phyloP scores from a whole-genome alignment of 2,113 vertebrate species.

The Otis tarda region DNA sequence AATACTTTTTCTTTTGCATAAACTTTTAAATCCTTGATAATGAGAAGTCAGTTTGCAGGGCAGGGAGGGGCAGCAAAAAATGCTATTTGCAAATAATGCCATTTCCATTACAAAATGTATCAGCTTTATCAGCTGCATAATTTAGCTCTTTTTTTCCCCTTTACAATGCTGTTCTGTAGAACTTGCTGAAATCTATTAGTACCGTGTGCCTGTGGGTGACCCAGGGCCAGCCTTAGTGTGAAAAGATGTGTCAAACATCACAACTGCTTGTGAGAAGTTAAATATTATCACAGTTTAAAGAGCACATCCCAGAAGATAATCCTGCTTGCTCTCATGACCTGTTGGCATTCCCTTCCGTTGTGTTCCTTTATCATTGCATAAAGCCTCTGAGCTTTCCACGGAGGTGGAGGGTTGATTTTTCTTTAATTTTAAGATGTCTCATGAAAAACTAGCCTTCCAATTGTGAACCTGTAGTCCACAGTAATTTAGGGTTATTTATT shows the following conservation, averaged over 20 bases:
- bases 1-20: slow-evolving; percentile 43
- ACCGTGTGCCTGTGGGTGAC: neutral
- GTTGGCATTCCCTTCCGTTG: slow-evolving; percentile 4
- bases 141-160: neutral
- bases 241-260: slow-evolving; percentile 8
- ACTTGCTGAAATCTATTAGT: slow-evolving; percentile 27
- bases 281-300: slow-evolving; percentile 47
- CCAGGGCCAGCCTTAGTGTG: neutral
- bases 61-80: neutral
- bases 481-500: neutral
- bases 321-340: neutral
- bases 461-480: neutral
- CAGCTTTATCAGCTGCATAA: neutral
- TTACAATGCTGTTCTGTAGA: neutral
- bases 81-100: slow-evolving; percentile 32
- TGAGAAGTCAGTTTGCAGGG: slow-evolving; percentile 5
- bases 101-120: slow-evolving; percentile 50
- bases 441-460: neutral
- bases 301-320: slow-evolving; percentile 32
- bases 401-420: neutral
- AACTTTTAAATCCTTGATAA: slow-evolving; percentile 38
- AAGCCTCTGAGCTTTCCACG: neutral
- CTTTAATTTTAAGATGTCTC: neutral
- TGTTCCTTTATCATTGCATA: neutral
- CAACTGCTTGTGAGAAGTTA: slow-evolving; percentile 11